These are phyloP conservation scores for Ophraella communa DNA, from an alignment of 2,888 invertebrate genomes.

Conservation along the genomic window DNA sequence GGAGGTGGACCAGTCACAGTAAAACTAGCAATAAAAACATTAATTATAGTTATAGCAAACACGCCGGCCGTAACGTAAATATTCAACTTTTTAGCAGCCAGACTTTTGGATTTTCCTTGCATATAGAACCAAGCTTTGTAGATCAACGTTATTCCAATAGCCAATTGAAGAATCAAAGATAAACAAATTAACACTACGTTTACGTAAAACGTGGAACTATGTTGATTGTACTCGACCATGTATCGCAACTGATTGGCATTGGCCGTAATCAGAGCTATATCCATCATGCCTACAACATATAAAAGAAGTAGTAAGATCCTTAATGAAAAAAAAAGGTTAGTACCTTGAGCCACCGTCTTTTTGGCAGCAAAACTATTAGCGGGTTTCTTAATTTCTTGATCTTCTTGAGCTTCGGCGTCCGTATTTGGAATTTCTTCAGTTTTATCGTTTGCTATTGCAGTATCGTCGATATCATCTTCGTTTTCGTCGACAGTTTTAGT, in stretches of 20 bases:
- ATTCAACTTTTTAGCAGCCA: constrained; percentile 64
- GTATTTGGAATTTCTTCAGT: constrained; percentile 32
- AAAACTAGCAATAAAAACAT: constrained; percentile 72
- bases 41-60: constrained; percentile 72
- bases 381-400: constrained; percentile 42
- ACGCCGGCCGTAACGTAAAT: constrained; percentile 69
- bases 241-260: constrained; percentile 75
- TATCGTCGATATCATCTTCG: constrained; percentile 24
- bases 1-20: constrained; percentile 57
- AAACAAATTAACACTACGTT: constrained; percentile 65
- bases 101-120: constrained; percentile 61
- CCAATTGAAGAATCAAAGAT: constrained; percentile 70
- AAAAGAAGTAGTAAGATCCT: constrained; percentile 10
- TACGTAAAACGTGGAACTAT: constrained; percentile 66
- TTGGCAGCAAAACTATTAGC: constrained; percentile 63
- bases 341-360: constrained; percentile 66
- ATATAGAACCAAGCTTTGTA: constrained; percentile 67
- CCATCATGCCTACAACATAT: constrained; percentile 67
- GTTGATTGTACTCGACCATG: constrained; percentile 66
- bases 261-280: constrained; percentile 72
- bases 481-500: no score
- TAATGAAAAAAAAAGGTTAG: background rate
- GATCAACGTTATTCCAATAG: constrained; percentile 68
- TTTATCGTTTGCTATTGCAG: constrained; percentile 21
- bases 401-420: constrained; percentile 31